Conservation (phyloP, 2,797 vertebrate genomes). For the Pteropus rufus region DNA sequence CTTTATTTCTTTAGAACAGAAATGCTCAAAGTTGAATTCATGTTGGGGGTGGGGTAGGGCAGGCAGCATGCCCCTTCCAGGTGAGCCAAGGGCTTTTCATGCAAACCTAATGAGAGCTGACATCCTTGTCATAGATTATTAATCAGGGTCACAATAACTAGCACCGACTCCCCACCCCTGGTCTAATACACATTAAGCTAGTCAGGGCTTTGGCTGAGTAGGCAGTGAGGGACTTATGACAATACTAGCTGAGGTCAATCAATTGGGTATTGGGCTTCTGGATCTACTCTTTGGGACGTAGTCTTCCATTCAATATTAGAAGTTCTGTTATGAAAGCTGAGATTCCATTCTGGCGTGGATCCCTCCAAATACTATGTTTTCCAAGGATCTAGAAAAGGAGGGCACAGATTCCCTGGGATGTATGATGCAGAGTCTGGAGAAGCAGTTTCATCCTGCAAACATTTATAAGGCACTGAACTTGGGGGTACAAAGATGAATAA, state of each 20-base stretch:
- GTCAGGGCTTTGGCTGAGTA: neutral
- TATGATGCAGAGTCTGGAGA: neutral
- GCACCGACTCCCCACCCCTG: neutral
- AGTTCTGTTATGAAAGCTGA: neutral
- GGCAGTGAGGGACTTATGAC: neutral
- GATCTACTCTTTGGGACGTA: neutral
- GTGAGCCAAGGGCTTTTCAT: neutral
- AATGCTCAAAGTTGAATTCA: neutral
- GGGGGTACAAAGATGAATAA: neutral
- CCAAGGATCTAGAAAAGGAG: neutral
- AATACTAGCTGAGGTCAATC: neutral
- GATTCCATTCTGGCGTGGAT: neutral
- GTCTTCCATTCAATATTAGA: neutral
- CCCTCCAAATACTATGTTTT: neutral
- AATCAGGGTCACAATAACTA: neutral
- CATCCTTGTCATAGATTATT: neutral
- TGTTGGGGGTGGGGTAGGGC: too few species aligned
- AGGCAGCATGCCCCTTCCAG: neutral
- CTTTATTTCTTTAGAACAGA: neutral
- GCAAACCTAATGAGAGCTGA: neutral
- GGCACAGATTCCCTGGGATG: neutral
- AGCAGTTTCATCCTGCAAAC: neutral
- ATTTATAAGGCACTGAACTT: neutral
- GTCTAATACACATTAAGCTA: neutral
- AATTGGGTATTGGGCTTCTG: neutral